These are phyloP conservation scores for Myiozetetes cayanensis DNA, from an alignment of 2,113 vertebrate species.

Conservation along the genomic window DNA sequence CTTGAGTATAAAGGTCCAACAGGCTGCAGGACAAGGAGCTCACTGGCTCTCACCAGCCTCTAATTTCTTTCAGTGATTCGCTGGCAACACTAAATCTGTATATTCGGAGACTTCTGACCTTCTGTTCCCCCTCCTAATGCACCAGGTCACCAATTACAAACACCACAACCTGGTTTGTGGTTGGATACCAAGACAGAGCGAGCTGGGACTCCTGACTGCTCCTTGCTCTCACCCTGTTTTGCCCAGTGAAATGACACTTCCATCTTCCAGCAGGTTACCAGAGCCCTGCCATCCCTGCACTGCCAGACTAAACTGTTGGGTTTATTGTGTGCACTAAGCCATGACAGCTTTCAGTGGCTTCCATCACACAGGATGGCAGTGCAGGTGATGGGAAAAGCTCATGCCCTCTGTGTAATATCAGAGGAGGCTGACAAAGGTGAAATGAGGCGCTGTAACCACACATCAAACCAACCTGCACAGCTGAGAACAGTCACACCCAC, in stretches of 20 bases:
- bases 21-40: neutral
- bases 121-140: neutral
- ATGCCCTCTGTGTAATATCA: fast-evolving
- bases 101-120: neutral
- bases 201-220: neutral
- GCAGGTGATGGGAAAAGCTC: neutral
- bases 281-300: neutral
- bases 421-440: neutral
- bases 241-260: neutral
- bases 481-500: neutral
- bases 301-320: neutral
- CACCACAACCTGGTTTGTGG: neutral
- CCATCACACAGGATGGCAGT: neutral
- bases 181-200: fast-evolving
- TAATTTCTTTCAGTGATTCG: neutral
- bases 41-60: neutral
- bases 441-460: neutral
- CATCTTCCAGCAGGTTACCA: neutral
- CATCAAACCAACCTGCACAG: neutral
- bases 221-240: neutral
- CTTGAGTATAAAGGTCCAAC: neutral
- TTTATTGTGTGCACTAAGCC: neutral
- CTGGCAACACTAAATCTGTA: neutral
- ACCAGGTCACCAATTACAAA: neutral
- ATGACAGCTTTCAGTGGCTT: neutral